Conservation (phyloP, 1,140 invertebrate genomes). For the Marisa cornuarietis region DNA sequence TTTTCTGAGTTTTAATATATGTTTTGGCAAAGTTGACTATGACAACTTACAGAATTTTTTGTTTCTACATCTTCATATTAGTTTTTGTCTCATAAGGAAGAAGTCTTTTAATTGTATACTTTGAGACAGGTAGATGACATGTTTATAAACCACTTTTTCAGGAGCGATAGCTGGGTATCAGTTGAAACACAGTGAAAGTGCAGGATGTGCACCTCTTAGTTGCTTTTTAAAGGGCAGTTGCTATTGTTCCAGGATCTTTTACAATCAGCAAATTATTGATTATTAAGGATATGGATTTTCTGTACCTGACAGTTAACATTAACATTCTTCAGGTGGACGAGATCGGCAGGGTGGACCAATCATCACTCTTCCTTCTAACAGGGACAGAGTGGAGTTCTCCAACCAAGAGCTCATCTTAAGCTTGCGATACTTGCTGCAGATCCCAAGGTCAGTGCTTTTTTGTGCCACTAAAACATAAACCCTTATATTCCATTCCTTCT, state of each 20-base stretch:
- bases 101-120: no score
- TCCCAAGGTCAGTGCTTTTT: slow-evolving; percentile 53
- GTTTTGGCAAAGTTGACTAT: not conserved
- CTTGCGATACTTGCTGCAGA: slow-evolving; percentile 56
- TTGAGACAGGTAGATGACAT: no score
- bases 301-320: not conserved
- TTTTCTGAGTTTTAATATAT: not conserved
- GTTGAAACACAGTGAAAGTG: no score
- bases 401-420: slow-evolving; percentile 54
- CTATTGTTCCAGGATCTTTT: no score
- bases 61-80: no score
- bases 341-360: slow-evolving; percentile 62
- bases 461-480: not conserved
- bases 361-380: slow-evolving; percentile 56
- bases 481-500: not conserved
- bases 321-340: slow-evolving; percentile 49
- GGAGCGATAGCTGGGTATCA: no score
- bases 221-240: no score
- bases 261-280: no score
- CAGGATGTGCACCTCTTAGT: no score
- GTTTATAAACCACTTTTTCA: no score
- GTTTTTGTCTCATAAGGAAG: no score
- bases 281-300: no score
- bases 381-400: slow-evolving; percentile 37
- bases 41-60: not conserved